Percentiles rank a stretch among this genome's conserved stretches.
Conservation (phyloP, 2,888 invertebrate species). For the Drosophila formosana region DNA sequence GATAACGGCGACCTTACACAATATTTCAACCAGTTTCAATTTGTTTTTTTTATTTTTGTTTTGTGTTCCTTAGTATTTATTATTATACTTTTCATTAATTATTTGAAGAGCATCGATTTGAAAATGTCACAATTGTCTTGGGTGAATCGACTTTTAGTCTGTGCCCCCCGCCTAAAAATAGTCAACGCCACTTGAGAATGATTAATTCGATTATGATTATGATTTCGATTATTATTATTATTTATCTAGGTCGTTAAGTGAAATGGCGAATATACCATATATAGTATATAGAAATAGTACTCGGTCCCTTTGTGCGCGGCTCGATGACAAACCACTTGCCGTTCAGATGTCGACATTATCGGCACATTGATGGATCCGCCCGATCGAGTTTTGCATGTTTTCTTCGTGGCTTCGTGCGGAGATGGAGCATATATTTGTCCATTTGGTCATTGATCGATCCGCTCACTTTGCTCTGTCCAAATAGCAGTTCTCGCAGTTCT, state of each 20-base stretch:
- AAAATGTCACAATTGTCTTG: conserved; percentile 57
- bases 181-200: conserved; percentile 68
- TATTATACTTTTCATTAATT: conserved; percentile 36
- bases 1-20: conserved; percentile 77
- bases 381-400: conserved; percentile 42
- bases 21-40: conserved; percentile 47
- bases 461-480: conserved; percentile 61
- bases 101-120: conserved; percentile 72
- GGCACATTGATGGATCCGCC: conserved; percentile 57
- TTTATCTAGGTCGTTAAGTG: conserved; percentile 52
- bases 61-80: conserved; percentile 6
- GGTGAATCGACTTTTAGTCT: conserved; percentile 13
- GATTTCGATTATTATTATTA: conserved; percentile 23
- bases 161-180: conserved; percentile 43
- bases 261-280: conserved; percentile 4
- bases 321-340: conserved; percentile 46
- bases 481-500: conserved; percentile 19
- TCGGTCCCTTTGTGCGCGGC: too few species aligned
- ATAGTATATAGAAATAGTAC: conserved; percentile 8
- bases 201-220: conserved; percentile 64
- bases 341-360: conserved; percentile 40
- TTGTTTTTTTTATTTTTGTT: conserved; percentile 5
- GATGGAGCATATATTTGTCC: conserved; percentile 48
- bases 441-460: conserved; percentile 61
- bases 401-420: conserved; percentile 6